Evolutionary conservation across 1,140 invertebrate genomes (phyloP).

Genomic region (Drosophila sulfurigaster): DNA sequence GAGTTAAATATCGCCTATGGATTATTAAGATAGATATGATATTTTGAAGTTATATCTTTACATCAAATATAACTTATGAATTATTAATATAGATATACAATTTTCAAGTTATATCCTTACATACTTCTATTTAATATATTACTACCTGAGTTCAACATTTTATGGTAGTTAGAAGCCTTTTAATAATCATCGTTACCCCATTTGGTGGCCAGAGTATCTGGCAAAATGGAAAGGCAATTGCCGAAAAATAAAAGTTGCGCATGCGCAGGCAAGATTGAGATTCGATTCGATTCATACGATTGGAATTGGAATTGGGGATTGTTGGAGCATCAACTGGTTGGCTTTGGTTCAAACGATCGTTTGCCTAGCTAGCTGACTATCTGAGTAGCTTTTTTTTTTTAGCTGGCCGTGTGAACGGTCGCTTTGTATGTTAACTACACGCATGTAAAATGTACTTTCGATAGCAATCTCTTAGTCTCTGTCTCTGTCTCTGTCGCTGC

Average conservation of each 20-base stretch:
- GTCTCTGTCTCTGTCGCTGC: constrained; percentile 27
- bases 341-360: not conserved
- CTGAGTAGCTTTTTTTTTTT: not conserved
- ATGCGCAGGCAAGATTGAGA: constrained; percentile 54
- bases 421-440: constrained; percentile 80
- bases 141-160: too few relatives aligned
- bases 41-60: too few relatives aligned
- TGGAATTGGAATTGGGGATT: constrained; percentile 49
- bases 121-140: too few relatives aligned
- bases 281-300: constrained; percentile 44
- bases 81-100: too few relatives aligned
- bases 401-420: constrained; percentile 71
- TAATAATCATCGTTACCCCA: too few relatives aligned
- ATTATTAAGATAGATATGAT: too few relatives aligned
- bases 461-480: constrained; percentile 66
- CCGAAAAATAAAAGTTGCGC: constrained; percentile 51
- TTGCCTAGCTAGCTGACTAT: not conserved
- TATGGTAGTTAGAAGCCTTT: too few relatives aligned
- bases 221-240: constrained; percentile 55
- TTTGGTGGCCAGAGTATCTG: constrained; percentile 20
- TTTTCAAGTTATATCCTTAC: too few relatives aligned
- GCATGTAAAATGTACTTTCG: constrained; percentile 82
- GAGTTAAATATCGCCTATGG: too few relatives aligned
- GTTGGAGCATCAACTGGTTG: constrained; percentile 44
- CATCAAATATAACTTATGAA: too few relatives aligned